These are phyloP conservation scores for Rhogogaster chlorosoma DNA, from an alignment of 2,888 invertebrate species.

Conservation along the genomic window DNA sequence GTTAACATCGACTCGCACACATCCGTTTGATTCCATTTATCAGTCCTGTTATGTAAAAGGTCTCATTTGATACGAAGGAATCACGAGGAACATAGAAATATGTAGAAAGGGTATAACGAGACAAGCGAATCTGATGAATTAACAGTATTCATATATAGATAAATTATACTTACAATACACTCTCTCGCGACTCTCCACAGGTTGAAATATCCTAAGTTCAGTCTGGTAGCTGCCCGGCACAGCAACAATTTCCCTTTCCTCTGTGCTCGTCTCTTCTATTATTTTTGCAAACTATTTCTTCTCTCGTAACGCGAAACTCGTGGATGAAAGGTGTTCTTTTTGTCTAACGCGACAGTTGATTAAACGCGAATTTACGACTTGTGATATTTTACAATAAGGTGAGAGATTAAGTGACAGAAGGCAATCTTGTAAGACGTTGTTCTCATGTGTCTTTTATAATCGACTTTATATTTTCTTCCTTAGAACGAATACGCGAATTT, in stretches of 20 bases:
- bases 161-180: constrained; percentile 75
- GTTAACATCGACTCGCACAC: background rate
- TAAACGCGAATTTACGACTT: background rate
- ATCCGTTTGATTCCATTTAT: background rate
- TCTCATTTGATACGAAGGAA: background rate
- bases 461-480: background rate
- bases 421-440: background rate
- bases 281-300: background rate
- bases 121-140: background rate
- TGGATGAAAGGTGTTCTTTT: background rate
- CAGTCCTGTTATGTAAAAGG: background rate
- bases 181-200: constrained; percentile 79
- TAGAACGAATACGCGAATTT: background rate
- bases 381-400: constrained; percentile 12
- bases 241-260: constrained; percentile 26
- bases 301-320: background rate
- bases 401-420: background rate
- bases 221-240: constrained; percentile 64
- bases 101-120: background rate
- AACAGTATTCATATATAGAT: background rate
- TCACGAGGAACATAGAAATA: no score
- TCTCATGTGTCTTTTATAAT: background rate
- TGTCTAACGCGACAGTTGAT: background rate
- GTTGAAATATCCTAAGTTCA: constrained; percentile 75
- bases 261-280: background rate